These are phyloP conservation scores for Eleginops maclovinus DNA, from an alignment of 2,113 vertebrate genomes.

Conservation along the genomic window DNA sequence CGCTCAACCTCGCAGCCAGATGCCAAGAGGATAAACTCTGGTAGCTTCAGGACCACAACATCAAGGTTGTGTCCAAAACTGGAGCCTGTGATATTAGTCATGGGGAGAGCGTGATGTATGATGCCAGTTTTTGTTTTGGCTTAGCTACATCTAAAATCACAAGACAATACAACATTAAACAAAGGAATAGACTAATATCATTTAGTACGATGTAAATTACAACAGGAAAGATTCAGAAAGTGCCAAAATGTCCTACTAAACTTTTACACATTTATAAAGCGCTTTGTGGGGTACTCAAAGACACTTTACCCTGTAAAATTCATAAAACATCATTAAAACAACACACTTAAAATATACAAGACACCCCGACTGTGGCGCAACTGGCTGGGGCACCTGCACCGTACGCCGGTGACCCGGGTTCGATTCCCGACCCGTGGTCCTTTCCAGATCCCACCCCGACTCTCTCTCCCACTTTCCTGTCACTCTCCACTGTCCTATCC, in stretches of 20 bases:
- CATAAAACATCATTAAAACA: too few species aligned
- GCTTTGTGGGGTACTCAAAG: too few species aligned
- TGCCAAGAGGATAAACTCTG: constrained; percentile 72
- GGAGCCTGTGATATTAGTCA: constrained; percentile 63
- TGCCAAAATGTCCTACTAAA: not conserved
- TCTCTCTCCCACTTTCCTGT: too few species aligned
- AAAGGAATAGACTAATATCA: not conserved
- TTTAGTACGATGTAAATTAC: not conserved
- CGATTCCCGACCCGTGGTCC: too few species aligned
- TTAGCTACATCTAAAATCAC: constrained; percentile 21
- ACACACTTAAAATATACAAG: too few species aligned
- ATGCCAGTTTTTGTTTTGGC: constrained; percentile 31
- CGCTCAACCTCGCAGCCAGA: constrained; percentile 68
- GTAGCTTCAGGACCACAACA: constrained; percentile 64
- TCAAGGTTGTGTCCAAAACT: constrained; percentile 70
- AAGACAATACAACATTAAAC: constrained; percentile 7
- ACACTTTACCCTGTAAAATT: too few species aligned
- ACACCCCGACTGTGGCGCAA: too few species aligned
- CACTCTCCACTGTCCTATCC: too few species aligned
- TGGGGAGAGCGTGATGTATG: constrained; percentile 37
- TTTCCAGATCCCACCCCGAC: too few species aligned
- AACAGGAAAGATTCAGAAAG: not conserved
- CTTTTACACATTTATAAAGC: not conserved
- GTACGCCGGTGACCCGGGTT: too few species aligned
- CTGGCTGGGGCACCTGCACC: too few species aligned